Base-by-base conservation (phyloP, 2,797 vertebrate species). In the Onychomys leucogaster region DNA sequence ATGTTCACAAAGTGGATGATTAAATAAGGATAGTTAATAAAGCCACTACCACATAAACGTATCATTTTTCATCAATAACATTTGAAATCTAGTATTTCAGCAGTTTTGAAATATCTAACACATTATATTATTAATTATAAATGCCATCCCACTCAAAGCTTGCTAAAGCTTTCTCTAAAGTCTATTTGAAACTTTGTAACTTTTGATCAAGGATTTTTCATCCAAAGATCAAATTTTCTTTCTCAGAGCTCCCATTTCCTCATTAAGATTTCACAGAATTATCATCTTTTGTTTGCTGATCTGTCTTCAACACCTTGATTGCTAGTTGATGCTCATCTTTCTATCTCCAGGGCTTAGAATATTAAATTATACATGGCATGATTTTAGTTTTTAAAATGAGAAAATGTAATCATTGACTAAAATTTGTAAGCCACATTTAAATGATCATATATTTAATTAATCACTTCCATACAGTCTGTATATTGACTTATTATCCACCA, bases 321-420 rank as follows among this genome's bases (percentile, higher is more conserved):
- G n/a, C 41, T 37, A 69, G 6, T 83, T 89, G 55, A 27, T 55
- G 65, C 12, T 76, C 19, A 61, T 61, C 27, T 76, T 89, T 85
- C 10, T 32, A 46, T 73, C 65, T 57, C 17, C 19, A 67, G 32
- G 14, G 5, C 32, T 88, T 55, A 87, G 65, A 46, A 25, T 67
- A 29, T 55, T 87, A 69, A 85, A 86, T 86, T 37, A 61, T 57
- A 55, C 49, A 46, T 57, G 46, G n/a, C n/a, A 69, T 27, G 4
- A 57, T 41, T 90, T 71, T 87, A 27, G 10, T 41, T 90, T 84
- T 90, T 65, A 65, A 80, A 85, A 81, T 67, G 43, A 83, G 91
- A 78, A 29, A 81, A 75, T 41, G 55, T 29, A 55, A 90, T 78
- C 8, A 75, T 37, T 57, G 59, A 91, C 57, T 77, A 73, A 67